Base-by-base conservation (phyloP, 2,888 invertebrate species). In the Fragum whitleyi region DNA sequence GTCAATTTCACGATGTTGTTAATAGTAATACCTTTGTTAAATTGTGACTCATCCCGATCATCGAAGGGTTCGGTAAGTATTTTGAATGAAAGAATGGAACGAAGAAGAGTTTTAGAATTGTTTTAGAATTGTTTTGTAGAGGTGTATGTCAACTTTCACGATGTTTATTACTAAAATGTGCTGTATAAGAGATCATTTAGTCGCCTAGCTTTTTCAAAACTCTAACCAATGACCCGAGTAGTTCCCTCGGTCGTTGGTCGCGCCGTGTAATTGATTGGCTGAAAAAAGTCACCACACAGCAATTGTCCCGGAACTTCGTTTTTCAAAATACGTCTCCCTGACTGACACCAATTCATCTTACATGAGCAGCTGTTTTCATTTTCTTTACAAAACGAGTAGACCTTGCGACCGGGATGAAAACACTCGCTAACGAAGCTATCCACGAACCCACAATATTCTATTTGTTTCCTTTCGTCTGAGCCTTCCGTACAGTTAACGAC, bases 291-390 rank as follows among this genome's bases (percentile, higher is more conserved):
- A 3, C 57, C 57, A 57, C 57, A 57, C 11, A 57, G 14, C 6
- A 57, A 2, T 23, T 57, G 9, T 7, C 11, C n/a, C 14, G 57
- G 57, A 9, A n/a, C 3, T 6, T 57, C 57, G 23, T 23, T 57
- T 5, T 2, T 57, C 3, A 23, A 23, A 57, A n/a, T n/a, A 26
- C 2, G 2, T 23, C 57, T 6, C 19, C 57, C 26, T 26, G 26
- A n/a, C 57, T 57, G 57, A 57, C 57, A 57, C 57, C 57, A 57
- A n/a, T 57, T 57, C 57, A 57, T 57, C n/a, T 5, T 57, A 26
- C 57, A 57, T 2, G 21, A n/a, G 21, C 57, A 57, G 23, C 11
- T n/a, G 21, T n/a, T 57, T n/a, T 57, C 6, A 7, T 57, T 14
- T 2, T 21, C 11, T n/a, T 57, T 26, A 23, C 57, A 57, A 26